Conservation (phyloP, 2,888 invertebrate species). For the Argyresthia goedartella region DNA sequence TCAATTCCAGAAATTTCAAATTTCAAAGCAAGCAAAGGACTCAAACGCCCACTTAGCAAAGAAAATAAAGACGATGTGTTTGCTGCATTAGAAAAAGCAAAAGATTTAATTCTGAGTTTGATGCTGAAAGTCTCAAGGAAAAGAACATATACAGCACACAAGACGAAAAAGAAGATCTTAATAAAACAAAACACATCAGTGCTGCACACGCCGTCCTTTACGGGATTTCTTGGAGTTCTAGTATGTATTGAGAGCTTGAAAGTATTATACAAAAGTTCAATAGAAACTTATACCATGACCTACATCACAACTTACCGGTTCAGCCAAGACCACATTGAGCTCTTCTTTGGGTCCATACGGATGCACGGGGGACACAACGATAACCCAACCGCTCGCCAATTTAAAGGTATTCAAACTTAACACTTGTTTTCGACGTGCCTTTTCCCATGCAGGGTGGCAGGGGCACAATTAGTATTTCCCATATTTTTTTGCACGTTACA, state of each 20-base stretch:
- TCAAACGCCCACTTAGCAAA: constrained; percentile 5
- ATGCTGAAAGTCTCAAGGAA: not conserved
- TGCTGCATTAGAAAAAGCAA: not conserved
- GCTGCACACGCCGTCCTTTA: not conserved
- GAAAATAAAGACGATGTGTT: constrained; percentile 2
- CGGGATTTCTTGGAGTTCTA: constrained; percentile 12
- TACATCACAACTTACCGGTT: constrained; percentile 13
- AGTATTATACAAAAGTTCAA: constrained; percentile 7
- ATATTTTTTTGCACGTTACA: no score
- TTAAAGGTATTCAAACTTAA: no score
- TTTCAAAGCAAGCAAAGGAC: constrained; percentile 7
- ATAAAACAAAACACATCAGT: not conserved
- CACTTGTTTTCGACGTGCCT: no score
- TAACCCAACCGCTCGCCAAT: constrained; percentile 7
- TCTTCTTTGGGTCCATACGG: constrained; percentile 9
- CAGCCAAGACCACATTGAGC: constrained; percentile 14
- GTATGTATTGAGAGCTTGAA: constrained; percentile 12
- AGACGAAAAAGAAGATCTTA: not conserved
- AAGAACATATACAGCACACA: not conserved
- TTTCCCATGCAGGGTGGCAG: no score
- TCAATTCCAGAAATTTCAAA: constrained; percentile 9
- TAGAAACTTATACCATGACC: constrained; percentile 2
- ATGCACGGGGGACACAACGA: constrained; percentile 10
- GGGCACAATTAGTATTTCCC: no score
- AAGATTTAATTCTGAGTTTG: constrained; percentile 1